phyloP scores from a whole-genome alignment of 2,113 vertebrate species.

The Sylvietta virens region DNA sequence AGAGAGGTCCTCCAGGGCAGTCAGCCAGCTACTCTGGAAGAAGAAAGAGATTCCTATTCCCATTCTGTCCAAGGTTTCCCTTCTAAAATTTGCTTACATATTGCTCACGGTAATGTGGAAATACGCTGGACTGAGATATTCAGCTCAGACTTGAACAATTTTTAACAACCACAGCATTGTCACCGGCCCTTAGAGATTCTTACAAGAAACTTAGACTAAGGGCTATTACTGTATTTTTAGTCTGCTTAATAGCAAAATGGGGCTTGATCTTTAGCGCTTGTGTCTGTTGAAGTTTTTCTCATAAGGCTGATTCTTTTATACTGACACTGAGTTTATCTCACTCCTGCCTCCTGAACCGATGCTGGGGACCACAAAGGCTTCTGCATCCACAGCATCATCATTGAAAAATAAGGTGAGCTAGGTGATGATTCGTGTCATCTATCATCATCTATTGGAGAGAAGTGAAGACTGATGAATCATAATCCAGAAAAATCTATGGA shows the following conservation, averaged over 20 bases:
- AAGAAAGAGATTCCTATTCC: not conserved
- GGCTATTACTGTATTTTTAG: not conserved
- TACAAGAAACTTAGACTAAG: not conserved
- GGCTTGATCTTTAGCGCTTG: fast-evolving
- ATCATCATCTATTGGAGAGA: not conserved
- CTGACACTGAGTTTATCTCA: fast-evolving
- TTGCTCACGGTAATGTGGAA: not conserved
- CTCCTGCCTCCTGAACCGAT: not conserved
- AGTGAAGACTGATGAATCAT: not conserved
- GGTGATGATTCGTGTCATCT: not conserved
- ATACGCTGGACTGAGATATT: not conserved
- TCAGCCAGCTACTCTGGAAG: not conserved
- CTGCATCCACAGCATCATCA: not conserved
- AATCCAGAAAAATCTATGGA: not conserved
- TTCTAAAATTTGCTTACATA: not conserved
- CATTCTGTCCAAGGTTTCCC: not conserved
- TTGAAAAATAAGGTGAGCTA: not conserved
- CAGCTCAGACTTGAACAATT: not conserved
- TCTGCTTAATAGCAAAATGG: not conserved
- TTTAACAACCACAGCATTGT: not conserved
- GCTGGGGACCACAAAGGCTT: not conserved
- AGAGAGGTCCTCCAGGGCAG: not conserved
- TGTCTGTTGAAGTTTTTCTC: not conserved
- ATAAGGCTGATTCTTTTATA: not conserved
- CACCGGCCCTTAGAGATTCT: not conserved